Conservation (phyloP, 2,888 invertebrate species). For the Tetranychus truncatus region DNA sequence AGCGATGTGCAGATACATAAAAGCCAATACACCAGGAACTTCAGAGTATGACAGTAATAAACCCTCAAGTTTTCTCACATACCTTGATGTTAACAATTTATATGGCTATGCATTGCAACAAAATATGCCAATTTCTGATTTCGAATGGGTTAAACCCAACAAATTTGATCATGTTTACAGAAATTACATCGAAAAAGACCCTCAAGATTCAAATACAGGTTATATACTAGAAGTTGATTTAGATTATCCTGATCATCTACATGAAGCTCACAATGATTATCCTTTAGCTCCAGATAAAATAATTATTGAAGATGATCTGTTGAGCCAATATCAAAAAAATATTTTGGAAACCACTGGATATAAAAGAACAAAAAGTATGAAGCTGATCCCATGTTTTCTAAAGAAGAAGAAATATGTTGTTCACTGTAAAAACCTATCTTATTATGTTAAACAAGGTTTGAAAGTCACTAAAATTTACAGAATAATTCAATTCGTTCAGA, state of each 20-base stretch:
- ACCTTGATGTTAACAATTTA: no score
- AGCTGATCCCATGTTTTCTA: no score
- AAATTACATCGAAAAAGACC: no score
- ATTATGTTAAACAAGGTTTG: background rate
- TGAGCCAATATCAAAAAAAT: background rate
- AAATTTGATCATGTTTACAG: no score
- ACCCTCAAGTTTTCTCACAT: no score
- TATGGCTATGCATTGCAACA: no score
- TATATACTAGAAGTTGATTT: background rate
- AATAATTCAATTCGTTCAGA: background rate
- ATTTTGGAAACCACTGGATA: background rate
- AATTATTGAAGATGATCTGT: background rate
- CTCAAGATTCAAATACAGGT: background rate
- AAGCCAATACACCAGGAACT: conserved; percentile 13
- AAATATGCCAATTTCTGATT: no score
- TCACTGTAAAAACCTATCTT: background rate
- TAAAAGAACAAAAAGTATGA: no score
- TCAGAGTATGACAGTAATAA: no score
- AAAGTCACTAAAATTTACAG: background rate
- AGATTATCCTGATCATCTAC: background rate
- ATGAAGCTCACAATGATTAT: background rate
- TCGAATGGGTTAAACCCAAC: conserved; percentile 13
- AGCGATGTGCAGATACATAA: conserved; percentile 2
- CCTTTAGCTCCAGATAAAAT: background rate
- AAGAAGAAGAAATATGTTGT: no score